Conservation (phyloP, 2,113 vertebrate genomes). For the Grus americana region DNA sequence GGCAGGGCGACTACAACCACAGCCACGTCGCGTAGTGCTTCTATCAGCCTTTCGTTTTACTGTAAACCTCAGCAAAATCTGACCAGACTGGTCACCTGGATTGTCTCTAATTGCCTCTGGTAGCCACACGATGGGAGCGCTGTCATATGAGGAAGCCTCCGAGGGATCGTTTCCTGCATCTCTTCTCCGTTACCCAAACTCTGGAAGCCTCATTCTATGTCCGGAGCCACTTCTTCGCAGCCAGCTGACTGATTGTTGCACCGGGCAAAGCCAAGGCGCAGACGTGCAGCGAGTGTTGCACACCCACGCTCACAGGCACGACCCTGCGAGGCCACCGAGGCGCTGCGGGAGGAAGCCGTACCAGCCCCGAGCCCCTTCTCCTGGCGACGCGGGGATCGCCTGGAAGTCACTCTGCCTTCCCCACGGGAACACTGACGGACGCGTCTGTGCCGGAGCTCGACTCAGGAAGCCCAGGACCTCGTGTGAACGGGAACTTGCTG, state of each 20-base stretch:
- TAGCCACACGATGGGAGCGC: neutral
- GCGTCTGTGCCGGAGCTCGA: neutral
- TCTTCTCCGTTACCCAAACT: neutral
- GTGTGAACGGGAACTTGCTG: neutral
- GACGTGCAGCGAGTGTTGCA: neutral
- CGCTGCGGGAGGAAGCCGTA: too few relatives aligned
- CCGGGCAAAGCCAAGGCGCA: neutral
- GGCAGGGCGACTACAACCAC: neutral
- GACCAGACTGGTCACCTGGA: neutral
- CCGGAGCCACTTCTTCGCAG: neutral
- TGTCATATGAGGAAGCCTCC: neutral
- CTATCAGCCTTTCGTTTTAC: neutral
- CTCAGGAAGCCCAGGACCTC: neutral
- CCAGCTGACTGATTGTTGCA: neutral
- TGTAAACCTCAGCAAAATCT: neutral
- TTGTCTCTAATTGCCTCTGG: neutral
- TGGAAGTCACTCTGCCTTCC: neutral
- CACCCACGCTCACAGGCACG: neutral
- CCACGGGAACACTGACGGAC: neutral
- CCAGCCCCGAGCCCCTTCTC: neutral
- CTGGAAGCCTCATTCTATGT: neutral
- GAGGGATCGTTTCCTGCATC: neutral
- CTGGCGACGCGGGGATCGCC: neutral
- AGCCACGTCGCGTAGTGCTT: neutral
- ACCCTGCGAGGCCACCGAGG: neutral